phyloP scores from a whole-genome alignment of 2,797 vertebrate species.

The Aeoliscus strigatus region DNA sequence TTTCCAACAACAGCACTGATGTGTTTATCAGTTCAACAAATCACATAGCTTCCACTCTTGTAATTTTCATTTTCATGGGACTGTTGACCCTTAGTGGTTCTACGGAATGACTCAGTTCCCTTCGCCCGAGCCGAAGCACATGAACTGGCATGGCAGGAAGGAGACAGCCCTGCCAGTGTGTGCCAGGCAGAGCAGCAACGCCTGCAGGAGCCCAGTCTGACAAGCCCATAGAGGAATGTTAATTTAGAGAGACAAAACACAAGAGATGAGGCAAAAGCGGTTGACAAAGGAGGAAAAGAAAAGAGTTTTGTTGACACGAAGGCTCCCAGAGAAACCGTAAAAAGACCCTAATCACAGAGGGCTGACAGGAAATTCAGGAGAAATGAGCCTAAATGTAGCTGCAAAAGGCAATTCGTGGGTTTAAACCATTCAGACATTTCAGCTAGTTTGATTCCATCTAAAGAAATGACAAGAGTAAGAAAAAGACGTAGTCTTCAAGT shows the following conservation, averaged over 20 bases:
- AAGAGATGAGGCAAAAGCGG: conserved; percentile 1
- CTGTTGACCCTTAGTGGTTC: conserved; percentile 23
- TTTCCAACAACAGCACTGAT: conserved; percentile 8
- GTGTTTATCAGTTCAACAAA: background rate
- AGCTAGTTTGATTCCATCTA: no score
- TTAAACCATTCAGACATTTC: no score
- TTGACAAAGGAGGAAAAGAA: conserved; percentile 6
- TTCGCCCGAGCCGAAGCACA: conserved; percentile 9
- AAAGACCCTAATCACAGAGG: conserved; percentile 19
- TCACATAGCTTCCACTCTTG: conserved; percentile 5
- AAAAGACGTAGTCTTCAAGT: no score
- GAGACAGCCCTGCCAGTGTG: conserved; percentile 42
- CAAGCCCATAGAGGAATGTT: conserved; percentile 33
- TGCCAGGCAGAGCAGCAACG: conserved; percentile 28
- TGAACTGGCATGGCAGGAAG: conserved; percentile 14
- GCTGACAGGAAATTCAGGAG: conserved; percentile 7
- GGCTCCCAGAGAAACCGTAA: conserved; percentile 11
- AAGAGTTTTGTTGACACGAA: conserved; percentile 26
- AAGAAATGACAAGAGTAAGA: no score
- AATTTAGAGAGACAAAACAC: conserved; percentile 27
- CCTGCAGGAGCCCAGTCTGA: conserved; percentile 24
- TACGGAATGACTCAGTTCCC: conserved; percentile 33
- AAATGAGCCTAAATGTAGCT: no score
- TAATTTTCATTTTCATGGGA: conserved; percentile 1
- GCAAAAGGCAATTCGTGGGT: no score